A percentile compares a stretch with the other conserved stretches of the same genome.
Conservation (phyloP, 2,888 invertebrate genomes). For the Sabatieria punctata region DNA sequence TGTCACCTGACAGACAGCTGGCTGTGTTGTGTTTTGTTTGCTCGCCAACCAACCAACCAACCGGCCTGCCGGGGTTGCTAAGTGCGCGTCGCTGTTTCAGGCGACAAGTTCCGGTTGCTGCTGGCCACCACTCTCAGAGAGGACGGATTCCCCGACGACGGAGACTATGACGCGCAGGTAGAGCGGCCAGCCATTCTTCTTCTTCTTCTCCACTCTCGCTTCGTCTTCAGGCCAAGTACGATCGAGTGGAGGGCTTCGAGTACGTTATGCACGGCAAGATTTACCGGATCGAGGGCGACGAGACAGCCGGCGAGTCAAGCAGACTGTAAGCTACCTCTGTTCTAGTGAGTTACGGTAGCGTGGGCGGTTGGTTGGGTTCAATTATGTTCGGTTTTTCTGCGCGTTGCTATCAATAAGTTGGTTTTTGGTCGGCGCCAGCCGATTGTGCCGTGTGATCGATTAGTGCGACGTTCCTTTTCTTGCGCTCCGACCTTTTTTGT, state of each 20-base stretch:
- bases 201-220: not conserved
- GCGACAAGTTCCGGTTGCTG: constrained; percentile 66
- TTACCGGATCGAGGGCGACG: constrained; percentile 91
- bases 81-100: no score
- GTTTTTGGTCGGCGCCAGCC: no score
- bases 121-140: constrained; percentile 84
- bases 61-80: no score
- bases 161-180: constrained; percentile 67
- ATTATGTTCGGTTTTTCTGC: no score
- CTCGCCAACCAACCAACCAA: no score
- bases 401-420: no score
- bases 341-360: constrained; percentile 28
- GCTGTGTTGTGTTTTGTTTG: no score
- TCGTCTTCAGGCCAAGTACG: constrained; percentile 19
- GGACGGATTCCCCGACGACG: constrained; percentile 86
- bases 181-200: not conserved
- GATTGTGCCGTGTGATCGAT: no score
- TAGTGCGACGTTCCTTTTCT: no score
- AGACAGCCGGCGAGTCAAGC: constrained; percentile 61
- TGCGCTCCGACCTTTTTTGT: no score
- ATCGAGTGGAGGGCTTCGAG: constrained; percentile 70
- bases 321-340: no score
- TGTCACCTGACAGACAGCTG: no score
- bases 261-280: constrained; percentile 98
- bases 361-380: constrained; percentile 5